These are phyloP conservation scores for Nomada lathburiana DNA, from an alignment of 2,888 invertebrate genomes.

Conservation along the genomic window DNA sequence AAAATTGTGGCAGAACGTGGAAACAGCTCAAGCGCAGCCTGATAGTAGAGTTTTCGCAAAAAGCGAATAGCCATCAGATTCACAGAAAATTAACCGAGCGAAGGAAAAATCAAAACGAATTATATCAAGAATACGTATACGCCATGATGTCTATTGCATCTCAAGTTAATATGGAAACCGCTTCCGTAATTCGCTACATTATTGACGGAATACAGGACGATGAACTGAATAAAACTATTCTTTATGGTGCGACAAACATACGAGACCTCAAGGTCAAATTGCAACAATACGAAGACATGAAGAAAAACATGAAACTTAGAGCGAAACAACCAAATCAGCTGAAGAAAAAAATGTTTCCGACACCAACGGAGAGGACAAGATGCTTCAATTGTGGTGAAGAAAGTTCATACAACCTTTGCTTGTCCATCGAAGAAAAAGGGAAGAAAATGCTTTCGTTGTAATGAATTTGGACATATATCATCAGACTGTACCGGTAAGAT, in stretches of 20 bases:
- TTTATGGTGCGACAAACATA: constrained; percentile 49
- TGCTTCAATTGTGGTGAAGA: constrained; percentile 27
- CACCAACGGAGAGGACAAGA: background rate
- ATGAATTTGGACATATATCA: constrained; percentile 20
- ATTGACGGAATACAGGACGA: constrained; percentile 32
- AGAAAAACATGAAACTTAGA: constrained; percentile 31
- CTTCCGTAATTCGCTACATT: constrained; percentile 22
- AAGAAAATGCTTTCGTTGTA: background rate
- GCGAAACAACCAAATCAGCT: constrained; percentile 42
- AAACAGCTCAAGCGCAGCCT: background rate
- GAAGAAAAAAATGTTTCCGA: constrained; percentile 15
- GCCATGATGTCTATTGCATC: constrained; percentile 14
- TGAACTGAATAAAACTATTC: constrained; percentile 36
- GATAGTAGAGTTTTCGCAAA: background rate
- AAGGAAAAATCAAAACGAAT: background rate
- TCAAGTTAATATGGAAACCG: constrained; percentile 43
- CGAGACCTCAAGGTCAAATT: constrained; percentile 53
- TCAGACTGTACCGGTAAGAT: background rate
- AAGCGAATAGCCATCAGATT: background rate
- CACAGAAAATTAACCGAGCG: background rate
- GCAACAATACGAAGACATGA: constrained; percentile 26
- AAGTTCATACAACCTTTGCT: background rate
- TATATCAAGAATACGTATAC: constrained; percentile 20
- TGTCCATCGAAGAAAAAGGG: background rate
- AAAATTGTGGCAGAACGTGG: background rate